Conservation (phyloP, 2,113 vertebrate genomes). For the Tympanuchus pallidicinctus region DNA sequence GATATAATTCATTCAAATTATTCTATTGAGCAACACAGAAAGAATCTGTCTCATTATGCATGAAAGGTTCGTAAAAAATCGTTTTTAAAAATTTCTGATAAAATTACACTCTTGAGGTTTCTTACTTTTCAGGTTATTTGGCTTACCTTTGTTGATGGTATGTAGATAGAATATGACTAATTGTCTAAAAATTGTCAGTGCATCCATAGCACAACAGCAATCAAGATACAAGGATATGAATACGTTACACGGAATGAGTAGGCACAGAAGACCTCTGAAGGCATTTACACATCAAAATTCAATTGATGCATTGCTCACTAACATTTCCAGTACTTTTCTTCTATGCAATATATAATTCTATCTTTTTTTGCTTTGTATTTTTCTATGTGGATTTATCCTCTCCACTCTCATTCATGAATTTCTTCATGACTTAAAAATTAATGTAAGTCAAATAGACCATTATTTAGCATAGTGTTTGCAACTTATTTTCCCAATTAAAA, state of each 20-base stretch:
- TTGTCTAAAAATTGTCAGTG: not conserved
- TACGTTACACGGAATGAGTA: not conserved
- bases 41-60: not conserved
- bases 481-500: not conserved
- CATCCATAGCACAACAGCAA: not conserved
- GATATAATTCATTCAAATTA: not conserved
- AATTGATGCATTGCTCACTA: not conserved
- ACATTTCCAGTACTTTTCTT: not conserved
- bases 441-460: not conserved
- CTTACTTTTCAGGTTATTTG: not conserved
- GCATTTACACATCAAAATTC: not conserved
- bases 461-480: not conserved
- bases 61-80: not conserved
- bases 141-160: not conserved
- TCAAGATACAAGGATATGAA: not conserved
- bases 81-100: not conserved
- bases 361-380: too few relatives aligned
- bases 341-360: not conserved
- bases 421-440: not conserved
- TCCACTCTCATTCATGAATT: not conserved
- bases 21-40: not conserved
- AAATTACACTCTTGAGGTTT: not conserved
- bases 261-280: not conserved
- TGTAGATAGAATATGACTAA: not conserved
- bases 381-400: not conserved